Percentiles rank a stretch among this genome's conserved stretches.
phyloP scores from a whole-genome alignment of 2,113 vertebrate species.

The Lophura nycthemera region DNA sequence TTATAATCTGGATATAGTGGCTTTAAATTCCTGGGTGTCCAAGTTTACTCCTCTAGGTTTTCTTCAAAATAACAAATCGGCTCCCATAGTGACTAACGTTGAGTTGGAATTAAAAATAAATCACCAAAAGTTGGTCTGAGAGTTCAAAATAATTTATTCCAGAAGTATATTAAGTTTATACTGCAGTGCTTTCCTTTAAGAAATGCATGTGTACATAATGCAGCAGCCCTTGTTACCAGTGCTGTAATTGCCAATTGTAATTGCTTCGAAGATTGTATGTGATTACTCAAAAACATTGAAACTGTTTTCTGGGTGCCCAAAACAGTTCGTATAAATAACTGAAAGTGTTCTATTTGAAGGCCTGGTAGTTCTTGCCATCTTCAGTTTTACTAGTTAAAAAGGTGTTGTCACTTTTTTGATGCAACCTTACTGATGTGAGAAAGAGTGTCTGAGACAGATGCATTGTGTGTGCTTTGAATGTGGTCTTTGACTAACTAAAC shows the following conservation, averaged over 20 bases:
- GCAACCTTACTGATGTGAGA: not conserved
- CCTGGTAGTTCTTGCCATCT: not conserved
- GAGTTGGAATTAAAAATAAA: not conserved
- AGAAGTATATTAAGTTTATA: not conserved
- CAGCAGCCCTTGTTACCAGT: not conserved
- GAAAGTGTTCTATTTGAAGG: not conserved
- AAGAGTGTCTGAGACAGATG: not conserved
- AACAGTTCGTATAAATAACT: not conserved
- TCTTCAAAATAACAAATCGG: not conserved
- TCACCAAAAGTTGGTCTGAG: not conserved
- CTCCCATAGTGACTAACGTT: not conserved
- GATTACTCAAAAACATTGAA: not conserved
- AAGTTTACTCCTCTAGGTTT: not conserved
- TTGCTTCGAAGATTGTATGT: not conserved
- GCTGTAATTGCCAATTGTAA: not conserved
- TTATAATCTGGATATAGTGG: not conserved
- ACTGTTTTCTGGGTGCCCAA: not conserved
- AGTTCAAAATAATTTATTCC: not conserved
- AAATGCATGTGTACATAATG: not conserved
- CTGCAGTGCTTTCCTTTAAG: conserved; percentile 51
- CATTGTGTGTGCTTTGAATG: not conserved
- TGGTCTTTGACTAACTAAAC: not conserved
- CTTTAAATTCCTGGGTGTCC: not conserved
- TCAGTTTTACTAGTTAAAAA: conserved; percentile 4
- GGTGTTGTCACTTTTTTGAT: not conserved